These are phyloP conservation scores for Drosophila affinis DNA, from an alignment of 2,888 invertebrate genomes.

Conservation along the genomic window DNA sequence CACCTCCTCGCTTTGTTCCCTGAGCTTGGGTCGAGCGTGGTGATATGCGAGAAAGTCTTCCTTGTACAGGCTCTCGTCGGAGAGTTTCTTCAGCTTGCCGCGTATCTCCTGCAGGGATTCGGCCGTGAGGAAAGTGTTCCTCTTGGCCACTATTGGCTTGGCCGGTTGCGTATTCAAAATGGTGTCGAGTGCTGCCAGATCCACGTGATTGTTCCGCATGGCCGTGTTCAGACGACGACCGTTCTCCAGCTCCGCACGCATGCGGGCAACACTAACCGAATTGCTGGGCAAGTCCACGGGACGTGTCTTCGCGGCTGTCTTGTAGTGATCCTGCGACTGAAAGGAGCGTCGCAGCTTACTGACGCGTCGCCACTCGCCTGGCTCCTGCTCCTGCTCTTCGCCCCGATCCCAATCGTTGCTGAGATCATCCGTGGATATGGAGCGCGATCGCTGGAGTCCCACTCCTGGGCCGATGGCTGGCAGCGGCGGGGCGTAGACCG, in stretches of 20 bases:
- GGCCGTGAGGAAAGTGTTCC: constrained; percentile 85
- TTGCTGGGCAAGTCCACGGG: constrained; percentile 84
- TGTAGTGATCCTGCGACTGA: constrained; percentile 86
- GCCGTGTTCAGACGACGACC: constrained; percentile 85
- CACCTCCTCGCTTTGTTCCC: constrained; percentile 18
- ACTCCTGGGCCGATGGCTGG: constrained; percentile 40
- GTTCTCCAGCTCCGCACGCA: constrained; percentile 85
- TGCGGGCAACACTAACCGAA: constrained; percentile 85
- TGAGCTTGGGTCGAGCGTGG: constrained; percentile 16
- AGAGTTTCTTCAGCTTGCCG: constrained; percentile 85
- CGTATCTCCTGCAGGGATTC: constrained; percentile 86
- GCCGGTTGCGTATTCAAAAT: constrained; percentile 81
- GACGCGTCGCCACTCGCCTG: constrained; percentile 87
- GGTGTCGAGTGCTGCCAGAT: constrained; percentile 85
- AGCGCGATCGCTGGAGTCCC: constrained; percentile 80
- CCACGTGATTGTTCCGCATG: constrained; percentile 85
- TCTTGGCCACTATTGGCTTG: constrained; percentile 63
- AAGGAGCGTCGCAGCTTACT: constrained; percentile 87
- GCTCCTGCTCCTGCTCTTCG: constrained; percentile 83
- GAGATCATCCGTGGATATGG: constrained; percentile 85
- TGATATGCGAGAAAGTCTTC: constrained; percentile 80
- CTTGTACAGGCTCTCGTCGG: constrained; percentile 84
- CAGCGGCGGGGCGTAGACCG: constrained; percentile 67
- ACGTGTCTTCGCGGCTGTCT: constrained; percentile 38
- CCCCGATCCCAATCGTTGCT: constrained; percentile 82